Base-by-base conservation (phyloP, 2,888 invertebrate genomes). In the Netelia fuscicornis region DNA sequence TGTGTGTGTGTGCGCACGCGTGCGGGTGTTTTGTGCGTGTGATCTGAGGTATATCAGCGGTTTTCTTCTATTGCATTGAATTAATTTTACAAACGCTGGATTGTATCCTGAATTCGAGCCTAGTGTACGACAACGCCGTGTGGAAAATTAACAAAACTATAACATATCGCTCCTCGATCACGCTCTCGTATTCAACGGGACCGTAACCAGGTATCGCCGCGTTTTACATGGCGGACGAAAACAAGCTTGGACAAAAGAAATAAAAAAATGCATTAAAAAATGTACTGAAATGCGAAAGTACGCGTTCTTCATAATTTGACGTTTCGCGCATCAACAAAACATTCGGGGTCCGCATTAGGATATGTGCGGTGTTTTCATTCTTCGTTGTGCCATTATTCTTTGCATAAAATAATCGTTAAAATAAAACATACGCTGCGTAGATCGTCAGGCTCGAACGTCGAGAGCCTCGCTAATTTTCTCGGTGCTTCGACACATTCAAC, bases 11-110 rank as follows among this genome's bases (percentile, higher is more conserved):
- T 25, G 25, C 1, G 25, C 25, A 1, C 25, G 17, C 17, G 17
- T 17, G 17, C 17, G 17, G 17, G 17, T 17, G 17, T 17, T 17
- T 17, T 17, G 17, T 17, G 17, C 17, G 17, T 17, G 78, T 70
- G 76, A 86, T 83, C 81, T 89, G 88, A 88, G 89, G 88, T 89
- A 89, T 88, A 87, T 89, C 86, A 88, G 86, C 81, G 88, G 88
- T 88, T 86, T 82, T 85, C 70, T 58, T 71, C 78, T 74, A 81
- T 78, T 86, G 79, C 81, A 70, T 81, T 83, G 13, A 25, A 74
- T 76, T 78, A 48, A 70, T 81, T 75, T 17, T 23, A 23, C 68
- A 64, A 78, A 77, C 58, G 58, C 75, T 81, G 68, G 58, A 83
- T 58, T 68, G 9, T 56, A 83, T 83, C 52, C 70, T 65, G 65